phyloP scores from a whole-genome alignment of 1,140 invertebrate genomes.

The Steinernema khuongi region DNA sequence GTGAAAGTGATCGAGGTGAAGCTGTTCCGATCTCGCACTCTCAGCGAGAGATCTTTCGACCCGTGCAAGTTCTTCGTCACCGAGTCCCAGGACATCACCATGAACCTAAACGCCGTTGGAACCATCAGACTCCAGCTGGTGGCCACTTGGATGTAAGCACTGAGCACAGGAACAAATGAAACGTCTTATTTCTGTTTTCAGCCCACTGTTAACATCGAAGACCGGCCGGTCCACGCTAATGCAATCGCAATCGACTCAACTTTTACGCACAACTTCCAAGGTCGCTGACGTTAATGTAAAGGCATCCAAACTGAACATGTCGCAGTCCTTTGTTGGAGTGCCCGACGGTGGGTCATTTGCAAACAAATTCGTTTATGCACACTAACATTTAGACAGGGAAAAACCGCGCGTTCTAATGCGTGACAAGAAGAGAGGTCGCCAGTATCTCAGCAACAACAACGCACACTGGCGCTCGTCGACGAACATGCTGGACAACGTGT shows the following conservation, averaged over 20 bases:
- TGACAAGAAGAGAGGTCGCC: constrained; percentile 49
- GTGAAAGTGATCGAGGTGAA: constrained; percentile 66
- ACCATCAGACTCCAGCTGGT: constrained; percentile 67
- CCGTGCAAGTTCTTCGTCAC: constrained; percentile 66
- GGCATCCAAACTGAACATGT: constrained; percentile 3
- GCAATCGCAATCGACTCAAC: constrained; percentile 4
- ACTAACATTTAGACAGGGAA: constrained; percentile 5
- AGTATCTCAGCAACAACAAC: constrained; percentile 23
- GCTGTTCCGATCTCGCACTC: constrained; percentile 62
- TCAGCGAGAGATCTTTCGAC: constrained; percentile 67
- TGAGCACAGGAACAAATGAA: background rate
- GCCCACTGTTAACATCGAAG: constrained; percentile 39
- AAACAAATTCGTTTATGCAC: background rate
- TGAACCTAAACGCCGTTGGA: constrained; percentile 67
- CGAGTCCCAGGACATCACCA: constrained; percentile 67
- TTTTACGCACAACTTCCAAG: background rate
- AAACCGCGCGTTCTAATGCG: constrained; percentile 46
- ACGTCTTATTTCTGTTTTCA: constrained; percentile 24
- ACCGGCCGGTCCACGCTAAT: background rate
- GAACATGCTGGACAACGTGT: constrained; percentile 48
- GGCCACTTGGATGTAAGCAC: constrained; percentile 67
- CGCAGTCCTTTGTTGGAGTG: constrained; percentile 8
- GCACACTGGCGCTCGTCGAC: constrained; percentile 56
- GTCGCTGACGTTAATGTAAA: background rate
- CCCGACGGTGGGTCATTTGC: background rate